Conservation (phyloP, 37 sponge, comb jelly and placozoan species). For the Oscarella lobularis region DNA sequence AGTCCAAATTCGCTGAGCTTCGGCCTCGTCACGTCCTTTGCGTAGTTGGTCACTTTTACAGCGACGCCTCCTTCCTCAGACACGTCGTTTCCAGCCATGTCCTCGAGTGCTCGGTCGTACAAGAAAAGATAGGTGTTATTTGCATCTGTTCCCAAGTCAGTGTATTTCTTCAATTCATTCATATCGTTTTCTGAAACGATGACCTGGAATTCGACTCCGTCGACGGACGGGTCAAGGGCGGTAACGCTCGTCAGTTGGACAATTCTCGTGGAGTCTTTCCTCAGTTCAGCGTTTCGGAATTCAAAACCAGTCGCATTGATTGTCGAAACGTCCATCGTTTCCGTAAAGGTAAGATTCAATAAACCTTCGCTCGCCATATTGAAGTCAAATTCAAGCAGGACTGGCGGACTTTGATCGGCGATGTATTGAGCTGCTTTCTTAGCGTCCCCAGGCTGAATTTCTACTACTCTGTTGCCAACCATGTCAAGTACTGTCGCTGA, state of each 20-base stretch:
- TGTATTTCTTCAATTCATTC: constrained; percentile 37
- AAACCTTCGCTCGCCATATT: constrained; percentile 27
- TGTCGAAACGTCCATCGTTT: constrained; percentile 31
- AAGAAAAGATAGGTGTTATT: constrained; percentile 61
- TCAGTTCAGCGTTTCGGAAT: constrained; percentile 35
- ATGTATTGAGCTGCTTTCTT: constrained; percentile 28
- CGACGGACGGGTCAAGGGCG: constrained; percentile 6
- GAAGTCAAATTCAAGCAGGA: constrained; percentile 29
- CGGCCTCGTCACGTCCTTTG: constrained; percentile 44
- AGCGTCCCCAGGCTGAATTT: constrained; percentile 1
- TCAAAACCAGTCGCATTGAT: constrained; percentile 31
- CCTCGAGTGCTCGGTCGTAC: constrained; percentile 24
- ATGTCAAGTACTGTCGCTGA: constrained; percentile 21
- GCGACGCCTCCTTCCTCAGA: constrained; percentile 37
- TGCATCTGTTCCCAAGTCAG: constrained; percentile 29
- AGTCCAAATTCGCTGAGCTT: constrained; percentile 37
- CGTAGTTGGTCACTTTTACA: constrained; percentile 27
- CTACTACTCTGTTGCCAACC: constrained; percentile 27
- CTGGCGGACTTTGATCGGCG: constrained; percentile 40
- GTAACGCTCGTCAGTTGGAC: constrained; percentile 14
- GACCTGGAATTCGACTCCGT: constrained; percentile 20
- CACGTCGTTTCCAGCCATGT: constrained; percentile 41
- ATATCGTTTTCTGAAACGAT: constrained; percentile 22
- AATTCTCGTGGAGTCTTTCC: constrained; percentile 14
- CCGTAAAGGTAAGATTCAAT: constrained; percentile 42